Evolutionary conservation across 2,797 vertebrate species (phyloP).

Genomic region (Adelosebastes latens): DNA sequence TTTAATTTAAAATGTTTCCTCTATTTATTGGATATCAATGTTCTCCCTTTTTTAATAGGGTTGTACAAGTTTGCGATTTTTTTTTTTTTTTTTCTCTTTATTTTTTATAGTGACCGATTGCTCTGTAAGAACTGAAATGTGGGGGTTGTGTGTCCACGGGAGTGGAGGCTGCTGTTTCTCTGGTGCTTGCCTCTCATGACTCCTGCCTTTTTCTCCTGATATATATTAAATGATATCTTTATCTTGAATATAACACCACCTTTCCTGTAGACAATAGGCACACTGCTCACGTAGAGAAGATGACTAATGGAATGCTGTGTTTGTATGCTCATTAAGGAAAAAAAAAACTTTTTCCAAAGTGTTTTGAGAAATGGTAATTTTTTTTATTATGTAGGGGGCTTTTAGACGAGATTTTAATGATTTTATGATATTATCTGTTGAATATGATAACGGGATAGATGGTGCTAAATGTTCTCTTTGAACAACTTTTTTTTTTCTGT

Average conservation of each 20-base stretch:
- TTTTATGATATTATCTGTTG: slow-evolving; percentile 80
- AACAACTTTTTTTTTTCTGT: slow-evolving; percentile 68
- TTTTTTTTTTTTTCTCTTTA: slow-evolving; percentile 47
- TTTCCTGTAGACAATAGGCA: slow-evolving; percentile 82
- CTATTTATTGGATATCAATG: slow-evolving; percentile 87
- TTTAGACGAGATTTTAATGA: slow-evolving; percentile 80
- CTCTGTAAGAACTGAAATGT: slow-evolving; percentile 66
- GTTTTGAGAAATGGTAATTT: slow-evolving; percentile 76
- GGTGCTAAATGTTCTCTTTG: slow-evolving; percentile 86
- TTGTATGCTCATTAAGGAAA: slow-evolving; percentile 70
- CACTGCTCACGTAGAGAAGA: slow-evolving; percentile 78
- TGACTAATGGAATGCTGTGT: slow-evolving; percentile 79
- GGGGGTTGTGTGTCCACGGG: slow-evolving; percentile 48
- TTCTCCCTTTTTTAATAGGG: slow-evolving; percentile 75
- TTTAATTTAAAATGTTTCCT: slow-evolving; percentile 83
- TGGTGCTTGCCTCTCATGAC: slow-evolving; percentile 77
- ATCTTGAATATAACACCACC: slow-evolving; percentile 81
- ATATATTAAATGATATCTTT: slow-evolving; percentile 82
- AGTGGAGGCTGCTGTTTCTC: slow-evolving; percentile 65
- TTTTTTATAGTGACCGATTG: slow-evolving; percentile 65
- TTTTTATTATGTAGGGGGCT: slow-evolving; percentile 72
- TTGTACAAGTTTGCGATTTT: slow-evolving; percentile 74
- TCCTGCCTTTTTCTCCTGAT: slow-evolving; percentile 66
- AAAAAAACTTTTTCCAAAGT: slow-evolving; percentile 66
- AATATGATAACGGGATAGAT: slow-evolving; percentile 81